Evolutionary conservation across 2,113 vertebrate genomes (phyloP).

Genomic region (Ameiurus melas): DNA sequence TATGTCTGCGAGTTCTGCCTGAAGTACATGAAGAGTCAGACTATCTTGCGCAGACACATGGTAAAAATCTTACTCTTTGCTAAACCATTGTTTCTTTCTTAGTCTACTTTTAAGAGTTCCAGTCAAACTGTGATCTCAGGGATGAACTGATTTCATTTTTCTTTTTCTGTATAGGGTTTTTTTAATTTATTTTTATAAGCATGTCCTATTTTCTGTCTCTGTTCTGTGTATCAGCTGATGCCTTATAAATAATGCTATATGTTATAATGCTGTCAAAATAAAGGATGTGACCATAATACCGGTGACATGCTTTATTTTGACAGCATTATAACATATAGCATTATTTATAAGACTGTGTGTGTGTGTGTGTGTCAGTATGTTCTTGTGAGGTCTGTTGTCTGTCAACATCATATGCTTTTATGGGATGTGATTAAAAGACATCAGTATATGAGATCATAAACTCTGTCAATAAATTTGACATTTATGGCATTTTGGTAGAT

Average conservation of each 20-base stretch:
- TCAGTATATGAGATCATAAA: neutral
- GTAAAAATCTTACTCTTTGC: constrained; percentile 60
- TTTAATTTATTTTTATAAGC: neutral
- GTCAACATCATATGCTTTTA: neutral
- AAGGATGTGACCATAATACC: no score
- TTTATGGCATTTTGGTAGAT: neutral
- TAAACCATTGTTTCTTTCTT: neutral
- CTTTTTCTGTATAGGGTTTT: neutral
- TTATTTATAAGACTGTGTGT: no score
- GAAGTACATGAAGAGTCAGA: constrained; percentile 99
- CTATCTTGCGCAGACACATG: constrained; percentile 95
- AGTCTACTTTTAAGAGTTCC: neutral
- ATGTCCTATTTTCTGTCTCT: neutral
- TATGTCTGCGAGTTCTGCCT: constrained; percentile 99
- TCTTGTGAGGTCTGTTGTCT: neutral
- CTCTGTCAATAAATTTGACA: neutral
- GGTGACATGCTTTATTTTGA: neutral
- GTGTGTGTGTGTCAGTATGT: neutral
- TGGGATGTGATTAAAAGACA: neutral
- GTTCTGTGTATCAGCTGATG: neutral
- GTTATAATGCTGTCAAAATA: no score
- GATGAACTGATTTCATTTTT: neutral
- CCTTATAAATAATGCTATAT: neutral
- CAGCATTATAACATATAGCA: no score
- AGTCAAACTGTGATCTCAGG: neutral